A percentile compares a stretch with the other conserved stretches of the same genome.
Conservation (phyloP, 2,888 invertebrate species). For the Cheilosia pagana region DNA sequence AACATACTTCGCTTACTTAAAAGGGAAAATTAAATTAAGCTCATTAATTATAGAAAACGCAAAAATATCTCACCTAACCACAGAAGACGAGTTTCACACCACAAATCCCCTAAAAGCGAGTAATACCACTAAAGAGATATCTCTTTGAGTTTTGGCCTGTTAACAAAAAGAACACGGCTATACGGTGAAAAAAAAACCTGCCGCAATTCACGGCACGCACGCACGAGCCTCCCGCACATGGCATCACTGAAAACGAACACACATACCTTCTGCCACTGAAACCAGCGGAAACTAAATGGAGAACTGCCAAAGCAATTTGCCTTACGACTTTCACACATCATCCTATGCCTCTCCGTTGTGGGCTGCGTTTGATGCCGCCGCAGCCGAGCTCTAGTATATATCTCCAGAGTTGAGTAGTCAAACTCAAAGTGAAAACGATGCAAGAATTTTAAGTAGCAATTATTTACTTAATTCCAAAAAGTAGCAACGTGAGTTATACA, state of each 20-base stretch:
- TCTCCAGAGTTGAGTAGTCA: conserved; percentile 48
- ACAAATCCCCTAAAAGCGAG: conserved; percentile 38
- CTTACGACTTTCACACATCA: conserved; percentile 71
- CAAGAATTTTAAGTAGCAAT: conserved; percentile 75
- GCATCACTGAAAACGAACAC: not conserved
- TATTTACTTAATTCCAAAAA: conserved; percentile 74
- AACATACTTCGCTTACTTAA: not conserved
- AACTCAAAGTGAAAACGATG: conserved; percentile 74
- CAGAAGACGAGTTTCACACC: conserved; percentile 32
- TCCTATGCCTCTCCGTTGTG: conserved; percentile 25
- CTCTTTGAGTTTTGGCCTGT: conserved; percentile 20
- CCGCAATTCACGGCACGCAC: conserved; percentile 63
- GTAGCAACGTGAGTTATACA: conserved; percentile 57
- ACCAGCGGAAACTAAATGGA: conserved; percentile 47
- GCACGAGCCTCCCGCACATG: conserved; percentile 22
- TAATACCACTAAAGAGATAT: conserved; percentile 12
- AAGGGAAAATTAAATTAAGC: conserved; percentile 29
- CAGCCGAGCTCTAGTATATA: not conserved
- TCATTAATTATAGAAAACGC: conserved; percentile 39
- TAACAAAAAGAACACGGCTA: not conserved
- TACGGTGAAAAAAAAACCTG: conserved; percentile 14
- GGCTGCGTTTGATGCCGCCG: conserved; percentile 38
- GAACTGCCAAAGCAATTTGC: conserved; percentile 74
- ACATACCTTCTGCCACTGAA: conserved; percentile 23
- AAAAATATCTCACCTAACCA: conserved; percentile 30